Base-by-base conservation (phyloP, 2,113 vertebrate genomes). In the Electrona antarctica region DNA sequence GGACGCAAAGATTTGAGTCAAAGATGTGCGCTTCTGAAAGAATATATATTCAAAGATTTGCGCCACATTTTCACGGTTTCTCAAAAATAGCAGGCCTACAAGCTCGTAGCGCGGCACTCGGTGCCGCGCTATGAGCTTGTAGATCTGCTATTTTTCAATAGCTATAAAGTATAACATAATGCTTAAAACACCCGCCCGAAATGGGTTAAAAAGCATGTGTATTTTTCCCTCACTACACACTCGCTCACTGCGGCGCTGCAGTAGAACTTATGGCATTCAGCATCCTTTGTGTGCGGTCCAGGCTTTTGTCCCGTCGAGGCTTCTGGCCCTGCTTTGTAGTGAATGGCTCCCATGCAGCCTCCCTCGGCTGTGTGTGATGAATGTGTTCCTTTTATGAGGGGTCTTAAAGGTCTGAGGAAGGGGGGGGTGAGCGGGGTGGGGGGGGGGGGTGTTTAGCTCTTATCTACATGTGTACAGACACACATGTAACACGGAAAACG, bases 341-440 rank as follows among this genome's bases (percentile, higher is more conserved):
- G 77, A 89, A 85, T 77, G 72, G 83, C 74, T 66, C 4, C 33
- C 21, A 21, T 21, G 21, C 21, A 21, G 21, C 21, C 56, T 10
- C 33, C 33, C 33, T n/a, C n/a, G 21, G 67, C 67, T 67, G 13
- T 10, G 4, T 21, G 85, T 83, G 82, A 90, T 86, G 81, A 91
- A 91, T 90, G 86, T 54, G 13, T 66, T 71, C 77, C 79, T 82
- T 88, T 88, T 84, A 85, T 76, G 80, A 82, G 74, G 70, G 69
- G 45, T 46, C 64, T 77, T 82, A 51, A 76, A 6, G 33, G 33
- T 6, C 60, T 74, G 80, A 77, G 83, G 29, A n/a, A 49, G 58
- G 61, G 78, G 66, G 72, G 67, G 62, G n/a, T n/a, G n/a, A n/a
- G n/a, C n/a, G n/a, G n/a, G n/a, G n/a, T n/a, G 28, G 48, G 12